Evolutionary conservation across 2,888 invertebrate genomes (phyloP).

Genomic region (Eledona agricola): DNA sequence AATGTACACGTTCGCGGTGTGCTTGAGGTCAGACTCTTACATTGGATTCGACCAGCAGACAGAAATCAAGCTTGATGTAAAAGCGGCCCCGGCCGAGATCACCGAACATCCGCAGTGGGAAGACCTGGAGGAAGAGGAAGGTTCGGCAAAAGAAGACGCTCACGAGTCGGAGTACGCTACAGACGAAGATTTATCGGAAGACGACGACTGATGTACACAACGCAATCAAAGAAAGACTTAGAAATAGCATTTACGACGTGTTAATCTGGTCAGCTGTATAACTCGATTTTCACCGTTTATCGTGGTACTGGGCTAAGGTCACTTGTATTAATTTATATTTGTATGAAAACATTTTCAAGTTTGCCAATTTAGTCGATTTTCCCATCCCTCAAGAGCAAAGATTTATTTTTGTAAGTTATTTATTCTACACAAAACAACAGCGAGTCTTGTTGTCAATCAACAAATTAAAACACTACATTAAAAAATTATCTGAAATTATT

Average conservation of each 20-base stretch:
- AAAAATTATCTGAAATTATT: slow-evolving; percentile 3
- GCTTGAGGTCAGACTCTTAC: slow-evolving; percentile 96
- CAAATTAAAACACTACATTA: slow-evolving; percentile 9
- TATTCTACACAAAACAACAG: slow-evolving; percentile 35
- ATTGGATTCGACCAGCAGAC: slow-evolving; percentile 95
- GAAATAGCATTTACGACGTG: slow-evolving; percentile 34
- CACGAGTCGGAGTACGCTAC: slow-evolving; percentile 75
- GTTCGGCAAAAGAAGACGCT: slow-evolving; percentile 68
- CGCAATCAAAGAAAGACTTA: slow-evolving; percentile 33
- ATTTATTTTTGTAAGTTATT: slow-evolving; percentile 11
- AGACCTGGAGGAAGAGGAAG: slow-evolving; percentile 86
- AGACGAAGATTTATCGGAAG: slow-evolving; percentile 71
- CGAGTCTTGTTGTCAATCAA: slow-evolving; percentile 9
- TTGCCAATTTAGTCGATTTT: too few relatives aligned
- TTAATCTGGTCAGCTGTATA: slow-evolving; percentile 27
- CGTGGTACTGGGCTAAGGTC: slow-evolving; percentile 32
- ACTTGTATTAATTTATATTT: slow-evolving; percentile 40
- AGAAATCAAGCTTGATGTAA: slow-evolving; percentile 96
- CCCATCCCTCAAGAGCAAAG: background rate
- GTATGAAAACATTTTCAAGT: slow-evolving; percentile 33
- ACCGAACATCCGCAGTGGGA: slow-evolving; percentile 97
- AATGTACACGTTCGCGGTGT: slow-evolving; percentile 90
- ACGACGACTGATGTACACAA: slow-evolving; percentile 40
- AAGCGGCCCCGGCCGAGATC: slow-evolving; percentile 92
- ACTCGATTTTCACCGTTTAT: slow-evolving; percentile 25